Evolutionary conservation across 2,888 invertebrate genomes (phyloP).

Genomic region (Pollenia angustigena): DNA sequence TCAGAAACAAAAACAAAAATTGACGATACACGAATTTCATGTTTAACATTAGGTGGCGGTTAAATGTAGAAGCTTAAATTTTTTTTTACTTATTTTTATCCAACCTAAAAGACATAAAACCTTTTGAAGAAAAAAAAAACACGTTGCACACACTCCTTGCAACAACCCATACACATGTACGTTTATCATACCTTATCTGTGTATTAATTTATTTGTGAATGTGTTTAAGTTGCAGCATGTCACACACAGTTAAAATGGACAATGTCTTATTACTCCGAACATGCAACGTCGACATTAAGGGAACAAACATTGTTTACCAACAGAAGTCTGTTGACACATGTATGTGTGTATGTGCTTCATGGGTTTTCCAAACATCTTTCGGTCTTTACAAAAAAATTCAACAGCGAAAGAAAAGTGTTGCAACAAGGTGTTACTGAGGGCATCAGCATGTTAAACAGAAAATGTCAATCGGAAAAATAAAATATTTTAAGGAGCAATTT

Average conservation of each 20-base stretch:
- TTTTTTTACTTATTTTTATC: constrained; percentile 5
- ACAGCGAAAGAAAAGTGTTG: constrained; percentile 37
- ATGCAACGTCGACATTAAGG: constrained; percentile 48
- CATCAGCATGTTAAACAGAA: constrained; percentile 14
- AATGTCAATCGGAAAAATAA: constrained; percentile 19
- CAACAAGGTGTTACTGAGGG: constrained; percentile 42
- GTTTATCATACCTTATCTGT: background rate
- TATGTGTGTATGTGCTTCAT: background rate
- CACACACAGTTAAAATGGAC: constrained; percentile 44
- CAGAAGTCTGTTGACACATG: background rate
- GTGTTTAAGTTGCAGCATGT: constrained; percentile 24
- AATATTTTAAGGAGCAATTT: constrained; percentile 25
- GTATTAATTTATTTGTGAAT: background rate
- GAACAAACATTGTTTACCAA: constrained; percentile 43
- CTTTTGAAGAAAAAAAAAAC: constrained; percentile 41
- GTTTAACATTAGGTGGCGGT: constrained; percentile 71
- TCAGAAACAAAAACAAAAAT: constrained; percentile 30
- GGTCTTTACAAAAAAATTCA: background rate
- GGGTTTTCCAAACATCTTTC: background rate
- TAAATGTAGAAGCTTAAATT: constrained; percentile 62
- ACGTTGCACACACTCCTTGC: constrained; percentile 38
- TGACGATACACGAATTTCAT: constrained; percentile 73
- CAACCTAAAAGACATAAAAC: constrained; percentile 43
- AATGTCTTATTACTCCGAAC: constrained; percentile 52
- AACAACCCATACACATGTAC: constrained; percentile 8